Conservation (phyloP, 2,113 vertebrate genomes). For the Protomyctophum bolini region DNA sequence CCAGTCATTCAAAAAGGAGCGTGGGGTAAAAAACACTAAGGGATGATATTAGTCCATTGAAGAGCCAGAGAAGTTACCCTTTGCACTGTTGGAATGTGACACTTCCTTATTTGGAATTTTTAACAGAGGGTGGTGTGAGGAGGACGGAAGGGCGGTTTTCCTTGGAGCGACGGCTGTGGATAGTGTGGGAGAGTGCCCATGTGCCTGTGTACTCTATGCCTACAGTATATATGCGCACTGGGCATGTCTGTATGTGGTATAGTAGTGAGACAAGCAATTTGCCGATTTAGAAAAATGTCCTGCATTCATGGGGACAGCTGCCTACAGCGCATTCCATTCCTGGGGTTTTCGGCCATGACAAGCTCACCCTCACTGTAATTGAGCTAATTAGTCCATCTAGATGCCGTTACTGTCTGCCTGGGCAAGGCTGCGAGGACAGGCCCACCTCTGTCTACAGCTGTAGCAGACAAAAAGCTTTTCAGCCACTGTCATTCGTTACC, state of each 20-base stretch:
- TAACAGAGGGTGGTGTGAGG: conserved; percentile 40
- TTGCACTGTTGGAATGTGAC: conserved; percentile 14
- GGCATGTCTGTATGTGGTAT: conserved; percentile 34
- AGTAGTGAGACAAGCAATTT: conserved; percentile 56
- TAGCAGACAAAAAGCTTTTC: conserved; percentile 66
- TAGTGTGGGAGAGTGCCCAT: not conserved
- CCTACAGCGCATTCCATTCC: conserved; percentile 73
- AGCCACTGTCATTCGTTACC: conserved; percentile 59
- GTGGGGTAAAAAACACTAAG: conserved; percentile 17
- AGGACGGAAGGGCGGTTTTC: conserved; percentile 31
- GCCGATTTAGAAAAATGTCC: conserved; percentile 65
- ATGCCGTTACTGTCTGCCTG: conserved; percentile 66
- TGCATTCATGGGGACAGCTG: conserved; percentile 62
- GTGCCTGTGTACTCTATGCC: no score
- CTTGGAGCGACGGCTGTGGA: conserved; percentile 18
- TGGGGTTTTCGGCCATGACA: conserved; percentile 57
- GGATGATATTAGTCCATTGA: conserved; percentile 22
- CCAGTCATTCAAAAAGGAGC: not conserved
- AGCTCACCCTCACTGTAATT: conserved; percentile 72
- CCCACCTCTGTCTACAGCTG: conserved; percentile 66
- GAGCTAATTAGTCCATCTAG: conserved; percentile 77
- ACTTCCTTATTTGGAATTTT: conserved; percentile 47
- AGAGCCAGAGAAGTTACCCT: not conserved
- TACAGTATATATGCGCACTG: not conserved
- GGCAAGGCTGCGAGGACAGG: conserved; percentile 59